These are phyloP conservation scores for Malurus leucopterus DNA, from an alignment of 2,797 vertebrate genomes.

Conservation along the genomic window DNA sequence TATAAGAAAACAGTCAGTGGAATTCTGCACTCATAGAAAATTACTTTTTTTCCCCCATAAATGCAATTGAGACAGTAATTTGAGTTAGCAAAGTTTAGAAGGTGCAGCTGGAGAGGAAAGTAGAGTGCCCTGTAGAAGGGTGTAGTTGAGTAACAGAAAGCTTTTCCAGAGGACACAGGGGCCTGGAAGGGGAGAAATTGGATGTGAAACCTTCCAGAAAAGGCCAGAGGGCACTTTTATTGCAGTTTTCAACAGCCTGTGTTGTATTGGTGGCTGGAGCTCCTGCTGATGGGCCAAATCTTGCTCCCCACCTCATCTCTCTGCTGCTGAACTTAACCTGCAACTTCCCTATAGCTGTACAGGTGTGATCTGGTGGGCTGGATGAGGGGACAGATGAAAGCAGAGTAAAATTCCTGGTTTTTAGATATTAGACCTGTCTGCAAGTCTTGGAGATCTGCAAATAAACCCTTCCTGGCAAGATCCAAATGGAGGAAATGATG, in stretches of 20 bases:
- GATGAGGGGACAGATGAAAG: background rate
- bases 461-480: background rate
- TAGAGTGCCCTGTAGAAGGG: background rate
- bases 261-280: background rate
- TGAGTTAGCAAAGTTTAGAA: slow-evolving; percentile 23
- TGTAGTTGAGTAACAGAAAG: slow-evolving; percentile 21
- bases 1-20: slow-evolving; percentile 27
- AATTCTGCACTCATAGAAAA: slow-evolving; percentile 30
- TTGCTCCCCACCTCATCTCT: background rate
- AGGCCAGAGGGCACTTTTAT: background rate
- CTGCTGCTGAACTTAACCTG: background rate
- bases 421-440: background rate
- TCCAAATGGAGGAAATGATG: background rate
- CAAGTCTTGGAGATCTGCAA: background rate
- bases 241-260: background rate
- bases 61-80: slow-evolving; percentile 32
- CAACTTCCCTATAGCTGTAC: background rate
- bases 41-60: background rate
- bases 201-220: background rate
- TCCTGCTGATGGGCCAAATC: background rate
- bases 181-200: slow-evolving; percentile 18
- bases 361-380: background rate
- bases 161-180: slow-evolving; percentile 7
- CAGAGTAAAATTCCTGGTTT: background rate
- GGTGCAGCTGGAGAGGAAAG: slow-evolving; percentile 31